These are phyloP conservation scores for Procapra przewalskii DNA, from an alignment of 2,113 vertebrate species.

Conservation along the genomic window DNA sequence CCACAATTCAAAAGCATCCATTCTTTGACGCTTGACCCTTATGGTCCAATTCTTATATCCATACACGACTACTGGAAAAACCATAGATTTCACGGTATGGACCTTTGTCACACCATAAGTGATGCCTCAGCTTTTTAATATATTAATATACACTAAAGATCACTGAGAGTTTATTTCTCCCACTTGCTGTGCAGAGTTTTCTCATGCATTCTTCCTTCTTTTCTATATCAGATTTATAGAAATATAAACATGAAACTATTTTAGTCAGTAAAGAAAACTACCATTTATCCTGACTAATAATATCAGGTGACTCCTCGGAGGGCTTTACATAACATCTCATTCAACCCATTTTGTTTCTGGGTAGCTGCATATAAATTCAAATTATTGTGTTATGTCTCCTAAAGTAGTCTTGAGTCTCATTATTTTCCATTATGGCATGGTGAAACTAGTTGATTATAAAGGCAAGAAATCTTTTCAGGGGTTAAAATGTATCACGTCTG, in stretches of 20 bases:
- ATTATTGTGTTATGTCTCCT: not conserved
- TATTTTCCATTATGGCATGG: not conserved
- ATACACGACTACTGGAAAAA: not conserved
- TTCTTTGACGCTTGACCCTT: not conserved
- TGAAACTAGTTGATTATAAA: not conserved
- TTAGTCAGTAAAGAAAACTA: not conserved
- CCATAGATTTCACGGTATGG: not conserved
- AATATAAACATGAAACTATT: not conserved
- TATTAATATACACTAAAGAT: not conserved
- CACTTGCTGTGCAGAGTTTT: not conserved
- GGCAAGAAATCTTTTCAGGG: not conserved
- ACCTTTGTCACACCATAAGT: not conserved
- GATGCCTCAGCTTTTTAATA: not conserved
- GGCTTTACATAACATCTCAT: not conserved
- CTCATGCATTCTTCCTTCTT: not conserved
- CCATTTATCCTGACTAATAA: not conserved
- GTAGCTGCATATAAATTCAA: slow-evolving; percentile 3
- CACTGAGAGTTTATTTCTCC: not conserved
- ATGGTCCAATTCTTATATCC: not conserved
- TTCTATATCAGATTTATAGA: not conserved
- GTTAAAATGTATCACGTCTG: not conserved
- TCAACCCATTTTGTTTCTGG: not conserved
- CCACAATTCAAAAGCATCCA: not conserved
- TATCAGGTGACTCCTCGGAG: not conserved
- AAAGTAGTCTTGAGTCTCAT: not conserved